Base-by-base conservation (phyloP, 2,797 vertebrate species). In the Lycodopsis pacificus region DNA sequence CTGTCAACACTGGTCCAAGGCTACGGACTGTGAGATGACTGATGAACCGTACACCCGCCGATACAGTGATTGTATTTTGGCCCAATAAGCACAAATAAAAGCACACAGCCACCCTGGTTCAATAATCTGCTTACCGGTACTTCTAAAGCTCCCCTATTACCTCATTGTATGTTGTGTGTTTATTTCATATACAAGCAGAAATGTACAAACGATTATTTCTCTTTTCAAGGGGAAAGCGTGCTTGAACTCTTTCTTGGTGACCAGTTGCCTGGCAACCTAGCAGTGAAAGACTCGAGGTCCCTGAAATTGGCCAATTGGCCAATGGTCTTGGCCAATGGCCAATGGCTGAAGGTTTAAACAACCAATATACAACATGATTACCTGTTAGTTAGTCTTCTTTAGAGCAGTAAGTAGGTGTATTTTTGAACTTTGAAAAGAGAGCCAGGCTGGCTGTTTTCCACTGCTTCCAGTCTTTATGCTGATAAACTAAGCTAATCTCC, bases 11-110 rank as follows among this genome's bases (percentile, higher is more conserved):
- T 32, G 65, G 65, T 53, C 40, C 48, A 54, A 54, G 34, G 49
- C n/a, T 14, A 6, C 17, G n/a, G 13, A 15, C 48, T 44, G 46
- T 48, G 40, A 67, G 22, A 32, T 48, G 61, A 65, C 36, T 42
- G n/a, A 64, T 19, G 13, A 51, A 10, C 61, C 64, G n/a, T 36
- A 8, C 22, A 22, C 2, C 25, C 7, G 0, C 44, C 5, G 44
- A 36, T 46, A 42, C 20, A 34, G 19, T 27, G n/a, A 30, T 4
- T 65, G 8, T 11, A 71, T 22, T 72, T 48, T 65, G 2, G 49
- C 42, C 25, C 44, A 73, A 53, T 65, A 30, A 48, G 58, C 77
- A 38, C 20, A 63, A 63, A n/a, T 17, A 57, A 75, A 75, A 65
- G 40, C 27, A 34, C 6, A 36, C 9, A 22, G 27, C n/a, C 46